Conservation (phyloP, 2,888 invertebrate species). For the Nowickia ferox region DNA sequence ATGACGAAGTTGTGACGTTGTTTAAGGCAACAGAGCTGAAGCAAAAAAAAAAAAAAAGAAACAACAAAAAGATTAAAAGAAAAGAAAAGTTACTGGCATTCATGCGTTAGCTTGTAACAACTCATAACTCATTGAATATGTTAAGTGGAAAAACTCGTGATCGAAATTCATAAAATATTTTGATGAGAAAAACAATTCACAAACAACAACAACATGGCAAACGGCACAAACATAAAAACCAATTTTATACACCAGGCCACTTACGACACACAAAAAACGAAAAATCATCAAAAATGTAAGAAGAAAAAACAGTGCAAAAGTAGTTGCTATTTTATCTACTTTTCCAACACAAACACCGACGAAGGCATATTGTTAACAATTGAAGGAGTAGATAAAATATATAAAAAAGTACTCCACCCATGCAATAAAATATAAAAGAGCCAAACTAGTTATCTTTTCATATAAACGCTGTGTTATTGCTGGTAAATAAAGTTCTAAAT, state of each 20-base stretch:
- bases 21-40: constrained; percentile 12
- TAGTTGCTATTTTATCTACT: constrained; percentile 39
- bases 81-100: constrained; percentile 59
- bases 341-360: constrained; percentile 19
- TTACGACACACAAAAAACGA: background rate
- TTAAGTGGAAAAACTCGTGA: constrained; percentile 73
- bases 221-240: constrained; percentile 15
- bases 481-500: constrained; percentile 51
- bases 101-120: constrained; percentile 70
- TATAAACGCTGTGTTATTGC: constrained; percentile 18
- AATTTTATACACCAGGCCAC: constrained; percentile 32
- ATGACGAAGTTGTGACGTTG: constrained; percentile 25
- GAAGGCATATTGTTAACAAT: constrained; percentile 57
- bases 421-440: constrained; percentile 10
- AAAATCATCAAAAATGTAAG: background rate
- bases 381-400: constrained; percentile 49
- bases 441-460: constrained; percentile 7
- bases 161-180: constrained; percentile 70
- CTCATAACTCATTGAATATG: constrained; percentile 72
- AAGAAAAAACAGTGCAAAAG: constrained; percentile 27
- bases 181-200: constrained; percentile 42
- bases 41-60: background rate
- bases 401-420: constrained; percentile 28
- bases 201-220: constrained; percentile 38
- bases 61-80: constrained; percentile 2